Evolutionary conservation across 1,140 invertebrate species (phyloP), one percentile per base, ranked within the genome.

Genomic region (Zaprionus tsacasi): DNA sequence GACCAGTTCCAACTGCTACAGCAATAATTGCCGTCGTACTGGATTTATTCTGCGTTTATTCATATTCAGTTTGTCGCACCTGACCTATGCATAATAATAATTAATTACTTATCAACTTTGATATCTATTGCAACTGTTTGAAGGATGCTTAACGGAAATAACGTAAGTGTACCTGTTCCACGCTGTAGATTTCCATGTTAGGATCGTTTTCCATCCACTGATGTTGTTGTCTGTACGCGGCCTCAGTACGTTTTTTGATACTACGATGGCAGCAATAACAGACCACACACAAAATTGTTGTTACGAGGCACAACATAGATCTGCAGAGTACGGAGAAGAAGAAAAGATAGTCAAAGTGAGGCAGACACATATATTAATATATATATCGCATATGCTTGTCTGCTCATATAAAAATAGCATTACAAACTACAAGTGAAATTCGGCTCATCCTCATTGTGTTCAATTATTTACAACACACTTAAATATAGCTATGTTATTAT

Each of bases 231-330:
- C 94, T 93, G 78, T 94, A 94, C 57, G 93, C 93, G 15, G 94
- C 93, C 83, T 92, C 91, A 3, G 94, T 93, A 60, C 94, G 93
- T 83, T 95, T 95, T 73, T 94, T 93, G 72, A 94, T 94, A 78
- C 94, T 95, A 88, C 94, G 94, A 92, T 95, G 94, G 77, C 94
- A 95, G 92, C 95, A 95, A 90, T 95, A 95, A 80, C 95, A 95
- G 71, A 95, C 93, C 17, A 95, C 92, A 79, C 95, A 93, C 75
- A 95, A 93, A 55, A 95, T 93, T 68, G 95, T 93, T 36, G 95
- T 94, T 69, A 95, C 93, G 54, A 94, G 93, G 81, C 94, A 94
- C 67, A 95, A 92, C 94, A 95, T 95, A 35, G 94, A 94, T 80
- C 95, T 95, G 92, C 73, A 94, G n/a, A n/a, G n/a, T n/a, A n/a